Percentiles rank a stretch among this genome's conserved stretches.
These are phyloP conservation scores for Aphelenchoides besseyi DNA, from an alignment of 1,140 invertebrate genomes.

Conservation along the genomic window DNA sequence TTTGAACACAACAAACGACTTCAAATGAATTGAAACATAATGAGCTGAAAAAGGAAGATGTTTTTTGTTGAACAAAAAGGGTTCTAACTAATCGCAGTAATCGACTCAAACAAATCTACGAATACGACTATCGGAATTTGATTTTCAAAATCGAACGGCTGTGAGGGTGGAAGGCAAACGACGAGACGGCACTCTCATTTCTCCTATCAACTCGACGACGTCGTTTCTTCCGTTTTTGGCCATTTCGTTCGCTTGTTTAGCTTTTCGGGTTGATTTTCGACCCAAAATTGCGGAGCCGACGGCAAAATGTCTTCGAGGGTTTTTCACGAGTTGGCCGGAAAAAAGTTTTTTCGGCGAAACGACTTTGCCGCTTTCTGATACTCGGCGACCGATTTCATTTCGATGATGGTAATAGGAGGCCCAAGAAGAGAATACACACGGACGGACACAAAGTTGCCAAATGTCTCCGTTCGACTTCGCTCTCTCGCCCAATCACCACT, in stretches of 20 bases:
- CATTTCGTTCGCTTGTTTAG: no score
- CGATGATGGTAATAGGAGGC: not conserved
- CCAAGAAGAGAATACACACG: not conserved
- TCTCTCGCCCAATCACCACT: not conserved
- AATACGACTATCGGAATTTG: no score
- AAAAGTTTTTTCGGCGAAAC: not conserved
- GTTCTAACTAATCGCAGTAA: no score
- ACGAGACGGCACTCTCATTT: no score
- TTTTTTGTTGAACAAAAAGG: no score
- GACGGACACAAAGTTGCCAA: no score
- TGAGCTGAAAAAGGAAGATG: no score
- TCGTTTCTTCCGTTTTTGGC: no score
- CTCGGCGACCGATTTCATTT: not conserved
- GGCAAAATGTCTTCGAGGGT: not conserved
- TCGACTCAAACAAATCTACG: no score
- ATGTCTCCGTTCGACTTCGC: not conserved
- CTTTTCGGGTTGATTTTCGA: constrained; percentile 1
- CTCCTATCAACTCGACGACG: no score
- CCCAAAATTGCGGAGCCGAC: not conserved
- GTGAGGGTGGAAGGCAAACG: not conserved
- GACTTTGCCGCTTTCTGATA: not conserved
- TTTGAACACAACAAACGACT: no score
- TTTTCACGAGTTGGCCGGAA: constrained; percentile 3
- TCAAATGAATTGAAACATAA: no score
- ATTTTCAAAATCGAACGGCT: constrained; percentile 5